Evolutionary conservation across 2,113 vertebrate species (phyloP).

Genomic region (Potamarius usumacintae): DNA sequence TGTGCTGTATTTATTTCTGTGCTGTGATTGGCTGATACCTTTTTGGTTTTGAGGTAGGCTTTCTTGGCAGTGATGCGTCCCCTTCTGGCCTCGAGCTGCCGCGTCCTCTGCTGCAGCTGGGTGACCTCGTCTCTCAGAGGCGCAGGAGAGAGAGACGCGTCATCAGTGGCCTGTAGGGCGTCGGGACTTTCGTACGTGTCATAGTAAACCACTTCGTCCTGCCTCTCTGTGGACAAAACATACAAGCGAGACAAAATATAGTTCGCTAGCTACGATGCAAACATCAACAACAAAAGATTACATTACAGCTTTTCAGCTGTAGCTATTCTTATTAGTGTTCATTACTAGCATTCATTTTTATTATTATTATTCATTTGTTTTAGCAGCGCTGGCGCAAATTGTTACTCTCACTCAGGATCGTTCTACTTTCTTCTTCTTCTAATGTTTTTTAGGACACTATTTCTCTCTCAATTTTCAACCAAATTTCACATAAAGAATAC

Average conservation of each 20-base stretch:
- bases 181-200: conserved; percentile 96
- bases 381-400: no score
- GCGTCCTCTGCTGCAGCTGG: conserved; percentile 86
- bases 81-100: conserved; percentile 91
- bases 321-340: background rate
- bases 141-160: conserved; percentile 67
- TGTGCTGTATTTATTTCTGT: background rate
- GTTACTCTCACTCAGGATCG: no score
- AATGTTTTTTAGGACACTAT: no score
- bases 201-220: conserved; percentile 96
- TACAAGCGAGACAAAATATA: background rate
- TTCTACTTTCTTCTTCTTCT: no score
- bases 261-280: background rate
- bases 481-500: no score
- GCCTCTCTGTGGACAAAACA: conserved; percentile 64
- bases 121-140: conserved; percentile 83
- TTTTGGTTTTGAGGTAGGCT: conserved; percentile 99
- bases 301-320: background rate
- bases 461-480: no score
- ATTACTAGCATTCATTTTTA: background rate
- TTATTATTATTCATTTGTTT: background rate
- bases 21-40: conserved; percentile 70
- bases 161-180: conserved; percentile 88
- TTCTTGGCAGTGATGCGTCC: conserved; percentile 96
- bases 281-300: background rate